These are phyloP conservation scores for Apodemia zela DNA, from an alignment of 2,888 invertebrate species.

Conservation along the genomic window DNA sequence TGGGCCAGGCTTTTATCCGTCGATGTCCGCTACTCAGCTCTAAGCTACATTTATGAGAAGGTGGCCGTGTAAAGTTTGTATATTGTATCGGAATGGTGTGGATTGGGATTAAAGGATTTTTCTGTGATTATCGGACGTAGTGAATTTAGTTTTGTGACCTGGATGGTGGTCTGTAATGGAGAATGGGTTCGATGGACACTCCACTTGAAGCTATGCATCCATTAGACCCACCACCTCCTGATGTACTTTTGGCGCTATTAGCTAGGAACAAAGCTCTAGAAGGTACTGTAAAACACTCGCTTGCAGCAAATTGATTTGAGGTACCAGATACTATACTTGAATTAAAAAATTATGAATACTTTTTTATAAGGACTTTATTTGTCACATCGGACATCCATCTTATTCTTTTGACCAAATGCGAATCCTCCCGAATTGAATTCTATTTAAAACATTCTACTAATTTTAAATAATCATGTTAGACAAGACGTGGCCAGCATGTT, in stretches of 20 bases:
- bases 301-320: no score
- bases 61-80: constrained; percentile 41
- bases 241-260: constrained; percentile 90
- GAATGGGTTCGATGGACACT: constrained; percentile 53
- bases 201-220: constrained; percentile 62
- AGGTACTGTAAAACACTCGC: constrained; percentile 86
- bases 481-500: no score
- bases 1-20: constrained; percentile 52
- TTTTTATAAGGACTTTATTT: no score
- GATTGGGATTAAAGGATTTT: constrained; percentile 39
- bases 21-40: constrained; percentile 52
- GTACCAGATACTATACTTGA: no score
- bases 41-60: constrained; percentile 46
- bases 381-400: no score
- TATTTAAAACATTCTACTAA: no score
- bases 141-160: constrained; percentile 48
- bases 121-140: constrained; percentile 49
- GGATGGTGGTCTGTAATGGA: constrained; percentile 50
- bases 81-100: constrained; percentile 48
- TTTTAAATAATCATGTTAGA: no score
- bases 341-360: no score
- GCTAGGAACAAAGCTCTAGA: constrained; percentile 93
- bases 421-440: no score
- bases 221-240: constrained; percentile 85
- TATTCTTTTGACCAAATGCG: no score